Evolutionary conservation across 2,888 invertebrate species (phyloP).

Genomic region (Temnothorax unifasciatus): DNA sequence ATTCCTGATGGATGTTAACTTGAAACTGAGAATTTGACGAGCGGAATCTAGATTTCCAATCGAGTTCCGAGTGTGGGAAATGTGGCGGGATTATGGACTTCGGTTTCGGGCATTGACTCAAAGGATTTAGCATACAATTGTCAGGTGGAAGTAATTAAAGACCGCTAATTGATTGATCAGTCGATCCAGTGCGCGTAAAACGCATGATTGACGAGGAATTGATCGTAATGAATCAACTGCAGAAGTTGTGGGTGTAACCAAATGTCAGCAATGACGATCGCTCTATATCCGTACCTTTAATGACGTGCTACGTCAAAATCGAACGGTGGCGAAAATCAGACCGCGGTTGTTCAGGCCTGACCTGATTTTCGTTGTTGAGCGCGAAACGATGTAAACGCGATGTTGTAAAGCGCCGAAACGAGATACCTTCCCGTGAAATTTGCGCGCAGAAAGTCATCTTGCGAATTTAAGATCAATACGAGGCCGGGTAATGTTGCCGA

Average conservation of each 20-base stretch:
- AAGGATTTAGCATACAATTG: constrained; percentile 25
- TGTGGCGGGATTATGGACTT: neutral
- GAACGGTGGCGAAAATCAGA: constrained; percentile 65
- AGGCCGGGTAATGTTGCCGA: constrained; percentile 14
- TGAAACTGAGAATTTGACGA: neutral
- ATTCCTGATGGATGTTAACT: neutral
- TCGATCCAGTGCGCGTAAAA: neutral
- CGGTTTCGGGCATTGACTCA: constrained; percentile 8
- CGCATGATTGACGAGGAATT: neutral
- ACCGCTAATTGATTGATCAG: constrained; percentile 37
- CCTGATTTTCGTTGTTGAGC: constrained; percentile 64
- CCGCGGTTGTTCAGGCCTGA: constrained; percentile 60
- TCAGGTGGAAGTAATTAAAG: constrained; percentile 28
- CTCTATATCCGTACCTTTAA: constrained; percentile 70
- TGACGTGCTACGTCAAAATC: constrained; percentile 69
- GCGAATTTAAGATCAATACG: constrained; percentile 51
- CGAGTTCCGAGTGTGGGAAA: neutral
- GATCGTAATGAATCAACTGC: constrained; percentile 45
- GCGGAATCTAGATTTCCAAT: neutral
- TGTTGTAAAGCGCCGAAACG: constrained; percentile 43
- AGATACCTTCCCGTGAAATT: constrained; percentile 42
- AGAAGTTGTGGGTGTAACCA: constrained; percentile 41
- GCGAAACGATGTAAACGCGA: constrained; percentile 68
- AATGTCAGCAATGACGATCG: constrained; percentile 57
- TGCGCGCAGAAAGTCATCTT: constrained; percentile 34